Evolutionary conservation across 2,888 invertebrate species (phyloP).

Genomic region (Philopedon plagiatum): DNA sequence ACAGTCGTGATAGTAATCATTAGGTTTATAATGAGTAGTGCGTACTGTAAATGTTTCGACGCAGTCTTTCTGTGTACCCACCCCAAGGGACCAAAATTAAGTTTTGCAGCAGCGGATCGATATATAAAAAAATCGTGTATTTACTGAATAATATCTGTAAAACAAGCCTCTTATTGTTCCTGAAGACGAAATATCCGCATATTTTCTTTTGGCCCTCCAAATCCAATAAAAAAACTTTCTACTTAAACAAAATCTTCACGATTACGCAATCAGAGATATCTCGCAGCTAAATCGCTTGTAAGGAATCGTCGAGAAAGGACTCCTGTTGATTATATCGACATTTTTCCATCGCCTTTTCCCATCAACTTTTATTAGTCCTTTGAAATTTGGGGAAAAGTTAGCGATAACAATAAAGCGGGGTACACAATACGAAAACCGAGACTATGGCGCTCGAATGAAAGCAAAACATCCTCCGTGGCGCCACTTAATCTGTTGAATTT

Average conservation of each 20-base stretch:
- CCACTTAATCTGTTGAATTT: slow-evolving; percentile 52
- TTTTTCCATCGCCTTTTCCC: slow-evolving; percentile 45
- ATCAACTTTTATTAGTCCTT: slow-evolving; percentile 49
- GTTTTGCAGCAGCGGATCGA: no score
- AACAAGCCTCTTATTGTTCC: no score
- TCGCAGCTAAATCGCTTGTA: slow-evolving; percentile 33
- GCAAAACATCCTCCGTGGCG: slow-evolving; percentile 49
- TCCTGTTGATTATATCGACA: slow-evolving; percentile 49
- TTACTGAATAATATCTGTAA: no score
- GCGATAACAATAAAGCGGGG: slow-evolving; percentile 48
- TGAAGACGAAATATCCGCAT: not conserved
- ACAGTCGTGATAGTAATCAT: no score
- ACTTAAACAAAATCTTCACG: slow-evolving; percentile 14
- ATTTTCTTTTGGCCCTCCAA: not conserved
- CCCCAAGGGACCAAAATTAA: no score
- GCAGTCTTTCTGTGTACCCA: no score
- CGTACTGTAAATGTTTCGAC: no score
- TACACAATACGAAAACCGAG: slow-evolving; percentile 36
- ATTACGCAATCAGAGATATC: slow-evolving; percentile 40
- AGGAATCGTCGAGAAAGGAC: slow-evolving; percentile 22
- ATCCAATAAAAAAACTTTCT: slow-evolving; percentile 13
- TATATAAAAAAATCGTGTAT: no score
- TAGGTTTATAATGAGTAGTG: no score
- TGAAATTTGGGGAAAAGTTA: slow-evolving; percentile 47
- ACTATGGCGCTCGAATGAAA: slow-evolving; percentile 40